phyloP scores from a whole-genome alignment of 2,888 invertebrate species.

The Eremobia ochroleuca region DNA sequence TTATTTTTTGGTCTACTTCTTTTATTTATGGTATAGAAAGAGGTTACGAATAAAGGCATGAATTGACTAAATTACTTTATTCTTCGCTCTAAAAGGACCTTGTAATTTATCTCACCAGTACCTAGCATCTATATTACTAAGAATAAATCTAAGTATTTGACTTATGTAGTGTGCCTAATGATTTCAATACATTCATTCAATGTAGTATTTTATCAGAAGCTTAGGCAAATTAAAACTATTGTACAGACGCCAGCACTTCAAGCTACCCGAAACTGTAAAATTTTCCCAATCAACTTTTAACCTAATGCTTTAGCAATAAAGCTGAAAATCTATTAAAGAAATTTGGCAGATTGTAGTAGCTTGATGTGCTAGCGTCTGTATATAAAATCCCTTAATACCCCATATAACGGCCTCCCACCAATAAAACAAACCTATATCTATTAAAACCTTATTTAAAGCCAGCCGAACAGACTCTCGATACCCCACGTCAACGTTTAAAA shows the following conservation, averaged over 20 bases:
- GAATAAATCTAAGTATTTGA: background rate
- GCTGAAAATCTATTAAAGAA: too few species aligned
- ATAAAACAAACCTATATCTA: conserved; percentile 50
- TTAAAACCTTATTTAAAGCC: conserved; percentile 59
- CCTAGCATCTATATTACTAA: background rate
- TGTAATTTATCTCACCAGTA: background rate
- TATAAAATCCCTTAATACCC: background rate
- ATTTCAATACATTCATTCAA: background rate
- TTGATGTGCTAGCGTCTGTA: too few species aligned
- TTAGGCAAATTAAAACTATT: background rate
- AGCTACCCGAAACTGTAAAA: too few species aligned
- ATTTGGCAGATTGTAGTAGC: too few species aligned
- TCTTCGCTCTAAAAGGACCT: background rate
- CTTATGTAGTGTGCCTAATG: background rate
- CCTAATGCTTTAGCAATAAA: too few species aligned
- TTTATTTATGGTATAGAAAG: conserved; percentile 1
- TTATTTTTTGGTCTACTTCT: conserved; percentile 2
- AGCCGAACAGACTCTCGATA: conserved; percentile 63
- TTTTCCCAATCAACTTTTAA: too few species aligned
- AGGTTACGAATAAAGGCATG: background rate
- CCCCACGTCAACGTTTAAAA: conserved; percentile 66
- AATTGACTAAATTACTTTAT: background rate
- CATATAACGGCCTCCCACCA: conserved; percentile 4
- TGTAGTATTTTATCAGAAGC: background rate
- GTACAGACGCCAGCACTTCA: too few species aligned